Base-by-base conservation (phyloP, 2,113 vertebrate genomes). In the Spizaetus ornatus region DNA sequence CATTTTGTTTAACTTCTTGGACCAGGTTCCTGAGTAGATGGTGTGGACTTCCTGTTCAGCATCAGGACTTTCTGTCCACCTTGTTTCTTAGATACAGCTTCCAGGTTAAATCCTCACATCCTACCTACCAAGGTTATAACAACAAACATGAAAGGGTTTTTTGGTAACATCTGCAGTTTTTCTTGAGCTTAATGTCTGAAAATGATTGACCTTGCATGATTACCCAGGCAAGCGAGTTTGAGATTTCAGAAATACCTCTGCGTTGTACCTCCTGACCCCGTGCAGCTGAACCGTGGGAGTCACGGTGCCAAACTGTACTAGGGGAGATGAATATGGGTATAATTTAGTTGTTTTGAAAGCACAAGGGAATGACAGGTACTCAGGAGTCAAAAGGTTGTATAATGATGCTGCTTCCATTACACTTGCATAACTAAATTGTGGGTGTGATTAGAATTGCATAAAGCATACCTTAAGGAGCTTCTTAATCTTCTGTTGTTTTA, bases 291-390 rank as follows among this genome's bases (percentile, higher is more conserved):
- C 42, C 3, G 9, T 47, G 58, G 6, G 16, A 85, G 62, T 83
- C 58, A 70, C 0, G 0, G 67, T 78, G 55, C 50, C 59, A 67
- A 8, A 61, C 62, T 79, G 5, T n/a, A 11, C 9, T 23, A 38
- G 50, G 12, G 11, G 26, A 74, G 71, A 67, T 4, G 21, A 25
- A 22, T 36, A 15, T 71, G 52, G 45, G 27, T 71, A 11, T 56
- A 34, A 85, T 88, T 61, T 21, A 67, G 29, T 56, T 87, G 58
- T 59, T 94, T 71, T 67, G 63, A 91, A 95, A 93, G 72, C 61
- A 86, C 1, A 7, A 40, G 47, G 55, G 26, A 88, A 58, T 66
- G 82, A 43, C 18, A 22, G 29, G 40, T 61, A 43, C 18, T 82
- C 25, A 36, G 36, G 40, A 88, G 36, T 86, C 71, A 72, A 73